phyloP scores from a whole-genome alignment of 2,113 vertebrate species.

The Rhinopomastus cyanomelas region DNA sequence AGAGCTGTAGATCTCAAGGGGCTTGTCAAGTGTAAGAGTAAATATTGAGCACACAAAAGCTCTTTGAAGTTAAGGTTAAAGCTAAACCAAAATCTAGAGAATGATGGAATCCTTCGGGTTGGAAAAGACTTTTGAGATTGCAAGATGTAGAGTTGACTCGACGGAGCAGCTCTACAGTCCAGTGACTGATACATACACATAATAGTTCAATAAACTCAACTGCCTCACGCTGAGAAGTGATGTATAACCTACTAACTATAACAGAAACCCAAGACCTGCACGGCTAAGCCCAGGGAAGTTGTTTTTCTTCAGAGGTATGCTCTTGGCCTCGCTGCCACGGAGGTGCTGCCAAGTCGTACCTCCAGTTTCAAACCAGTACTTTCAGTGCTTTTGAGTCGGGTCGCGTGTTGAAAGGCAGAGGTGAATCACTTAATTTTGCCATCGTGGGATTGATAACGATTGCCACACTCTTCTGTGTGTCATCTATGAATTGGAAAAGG shows the following conservation, averaged over 20 bases:
- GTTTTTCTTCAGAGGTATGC: constrained; percentile 6
- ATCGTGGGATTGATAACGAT: background rate
- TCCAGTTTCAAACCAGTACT: constrained; percentile 23
- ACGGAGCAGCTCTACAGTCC: background rate
- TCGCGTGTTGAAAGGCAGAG: background rate
- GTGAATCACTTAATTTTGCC: constrained; percentile 2
- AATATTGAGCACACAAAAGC: background rate
- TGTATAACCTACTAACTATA: background rate
- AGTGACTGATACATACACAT: background rate
- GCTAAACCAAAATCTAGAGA: background rate
- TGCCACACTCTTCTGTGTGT: background rate
- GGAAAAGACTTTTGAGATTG: too few species aligned
- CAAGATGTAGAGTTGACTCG: too few species aligned
- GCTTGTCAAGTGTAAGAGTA: constrained; percentile 3
- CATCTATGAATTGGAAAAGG: background rate
- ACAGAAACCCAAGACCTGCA: background rate
- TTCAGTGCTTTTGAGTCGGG: background rate
- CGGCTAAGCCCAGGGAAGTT: background rate
- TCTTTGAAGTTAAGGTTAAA: background rate
- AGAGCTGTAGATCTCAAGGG: background rate
- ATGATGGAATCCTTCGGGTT: too few species aligned
- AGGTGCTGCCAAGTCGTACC: constrained; percentile 1
- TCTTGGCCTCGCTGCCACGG: background rate
- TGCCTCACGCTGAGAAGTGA: background rate
- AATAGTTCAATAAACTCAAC: constrained; percentile 22